These are phyloP conservation scores for Xestia rhomboidea DNA, from an alignment of 2,888 invertebrate genomes.

Conservation along the genomic window DNA sequence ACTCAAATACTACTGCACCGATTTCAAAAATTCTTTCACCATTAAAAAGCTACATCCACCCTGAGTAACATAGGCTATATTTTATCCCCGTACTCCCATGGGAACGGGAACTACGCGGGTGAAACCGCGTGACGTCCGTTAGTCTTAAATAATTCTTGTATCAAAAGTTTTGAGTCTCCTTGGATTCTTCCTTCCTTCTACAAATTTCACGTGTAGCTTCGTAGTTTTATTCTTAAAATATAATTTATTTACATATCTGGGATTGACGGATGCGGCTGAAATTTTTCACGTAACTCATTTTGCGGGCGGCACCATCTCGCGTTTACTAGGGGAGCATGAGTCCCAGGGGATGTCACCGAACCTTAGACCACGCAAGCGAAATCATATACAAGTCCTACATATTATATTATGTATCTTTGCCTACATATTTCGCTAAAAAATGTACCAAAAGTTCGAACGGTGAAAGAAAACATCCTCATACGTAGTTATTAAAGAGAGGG, in stretches of 20 bases:
- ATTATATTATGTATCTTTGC: constrained; percentile 17
- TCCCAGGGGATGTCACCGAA: constrained; percentile 47
- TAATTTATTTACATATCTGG: constrained; percentile 47
- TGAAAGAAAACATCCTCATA: neutral
- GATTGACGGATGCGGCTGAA: constrained; percentile 46
- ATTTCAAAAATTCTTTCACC: no score
- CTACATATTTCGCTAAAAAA: constrained; percentile 9
- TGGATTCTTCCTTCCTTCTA: constrained; percentile 3
- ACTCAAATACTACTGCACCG: no score
- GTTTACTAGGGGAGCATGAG: constrained; percentile 37
- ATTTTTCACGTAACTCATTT: constrained; percentile 47
- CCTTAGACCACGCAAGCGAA: constrained; percentile 46
- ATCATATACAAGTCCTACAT: constrained; percentile 37
- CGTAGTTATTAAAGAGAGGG: neutral
- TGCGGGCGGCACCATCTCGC: constrained; percentile 30
- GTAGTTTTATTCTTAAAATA: constrained; percentile 20
- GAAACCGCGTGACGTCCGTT: no score
- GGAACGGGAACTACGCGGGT: no score
- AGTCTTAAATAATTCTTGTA: neutral
- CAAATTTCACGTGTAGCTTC: neutral
- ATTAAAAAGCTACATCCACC: no score
- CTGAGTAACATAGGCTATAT: no score
- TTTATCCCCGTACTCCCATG: no score
- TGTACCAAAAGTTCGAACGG: neutral
- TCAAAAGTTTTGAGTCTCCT: neutral